phyloP scores from a whole-genome alignment of 2,113 vertebrate species.

The Chauna torquata region DNA sequence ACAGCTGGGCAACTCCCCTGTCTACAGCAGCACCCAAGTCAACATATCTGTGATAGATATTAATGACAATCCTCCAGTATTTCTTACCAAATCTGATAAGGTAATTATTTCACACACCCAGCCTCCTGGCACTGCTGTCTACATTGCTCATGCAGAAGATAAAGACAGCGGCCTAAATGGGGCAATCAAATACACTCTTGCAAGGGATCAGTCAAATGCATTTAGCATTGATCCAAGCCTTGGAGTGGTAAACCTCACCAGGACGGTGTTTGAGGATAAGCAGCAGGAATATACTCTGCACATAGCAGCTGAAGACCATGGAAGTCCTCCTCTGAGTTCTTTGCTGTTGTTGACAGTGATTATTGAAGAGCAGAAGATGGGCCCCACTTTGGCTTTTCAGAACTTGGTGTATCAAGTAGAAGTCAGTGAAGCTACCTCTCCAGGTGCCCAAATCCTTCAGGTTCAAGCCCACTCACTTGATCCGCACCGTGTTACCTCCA shows the following conservation, averaged over 20 bases:
- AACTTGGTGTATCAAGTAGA: constrained; percentile 88
- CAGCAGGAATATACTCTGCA: constrained; percentile 67
- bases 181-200: constrained; percentile 79
- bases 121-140: constrained; percentile 82
- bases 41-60: constrained; percentile 84
- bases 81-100: constrained; percentile 70
- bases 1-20: constrained; percentile 69
- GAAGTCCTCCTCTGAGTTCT: constrained; percentile 79
- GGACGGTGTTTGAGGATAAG: constrained; percentile 47
- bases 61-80: constrained; percentile 87
- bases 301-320: constrained; percentile 83
- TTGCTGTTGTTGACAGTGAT: constrained; percentile 73
- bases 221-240: constrained; percentile 80
- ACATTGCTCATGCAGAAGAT: constrained; percentile 87
- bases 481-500: background rate
- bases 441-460: constrained; percentile 80
- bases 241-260: constrained; percentile 82
- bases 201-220: constrained; percentile 11
- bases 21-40: constrained; percentile 86
- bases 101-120: constrained; percentile 76
- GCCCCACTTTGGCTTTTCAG: constrained; percentile 81
- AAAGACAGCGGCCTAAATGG: constrained; percentile 86
- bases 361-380: constrained; percentile 67
- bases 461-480: constrained; percentile 72
- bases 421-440: constrained; percentile 81